phyloP scores from a whole-genome alignment of 2,888 invertebrate genomes.

The Apodemia hepburni region DNA sequence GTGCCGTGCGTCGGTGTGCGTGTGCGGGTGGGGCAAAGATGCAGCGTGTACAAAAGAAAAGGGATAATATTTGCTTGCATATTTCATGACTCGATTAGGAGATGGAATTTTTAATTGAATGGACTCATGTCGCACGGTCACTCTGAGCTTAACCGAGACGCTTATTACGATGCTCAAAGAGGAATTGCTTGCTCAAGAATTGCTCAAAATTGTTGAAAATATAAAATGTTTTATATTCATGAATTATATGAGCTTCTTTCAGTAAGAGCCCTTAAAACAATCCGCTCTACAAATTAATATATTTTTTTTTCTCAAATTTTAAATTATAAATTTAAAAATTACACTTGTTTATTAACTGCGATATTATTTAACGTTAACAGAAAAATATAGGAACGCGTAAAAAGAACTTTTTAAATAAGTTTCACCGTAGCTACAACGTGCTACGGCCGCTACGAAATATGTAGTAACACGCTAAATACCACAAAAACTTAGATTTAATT shows the following conservation, averaged over 20 bases:
- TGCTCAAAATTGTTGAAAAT: conserved; percentile 20
- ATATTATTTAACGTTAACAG: background rate
- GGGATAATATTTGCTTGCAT: conserved; percentile 80
- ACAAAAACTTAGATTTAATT: background rate
- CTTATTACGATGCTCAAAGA: background rate
- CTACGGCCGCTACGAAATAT: conserved; percentile 34
- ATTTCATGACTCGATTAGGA: conserved; percentile 80
- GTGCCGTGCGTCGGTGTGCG: conserved; percentile 76
- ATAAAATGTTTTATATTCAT: background rate
- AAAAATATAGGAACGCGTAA: background rate
- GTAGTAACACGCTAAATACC: conserved; percentile 10
- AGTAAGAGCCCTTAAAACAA: background rate
- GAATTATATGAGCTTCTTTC: background rate
- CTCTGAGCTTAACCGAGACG: conserved; percentile 37
- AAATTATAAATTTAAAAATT: too few species aligned
- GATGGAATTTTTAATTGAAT: conserved; percentile 80
- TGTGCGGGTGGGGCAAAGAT: conserved; percentile 80
- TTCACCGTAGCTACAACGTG: conserved; percentile 29
- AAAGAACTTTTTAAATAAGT: conserved; percentile 12
- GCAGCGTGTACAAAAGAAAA: conserved; percentile 78
- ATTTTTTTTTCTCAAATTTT: background rate
- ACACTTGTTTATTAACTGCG: background rate
- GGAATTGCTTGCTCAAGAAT: too few species aligned
- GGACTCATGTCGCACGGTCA: conserved; percentile 67
- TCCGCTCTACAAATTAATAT: background rate